Evolutionary conservation across 2,888 invertebrate species (phyloP).

Genomic region (Hylaea fasciaria): DNA sequence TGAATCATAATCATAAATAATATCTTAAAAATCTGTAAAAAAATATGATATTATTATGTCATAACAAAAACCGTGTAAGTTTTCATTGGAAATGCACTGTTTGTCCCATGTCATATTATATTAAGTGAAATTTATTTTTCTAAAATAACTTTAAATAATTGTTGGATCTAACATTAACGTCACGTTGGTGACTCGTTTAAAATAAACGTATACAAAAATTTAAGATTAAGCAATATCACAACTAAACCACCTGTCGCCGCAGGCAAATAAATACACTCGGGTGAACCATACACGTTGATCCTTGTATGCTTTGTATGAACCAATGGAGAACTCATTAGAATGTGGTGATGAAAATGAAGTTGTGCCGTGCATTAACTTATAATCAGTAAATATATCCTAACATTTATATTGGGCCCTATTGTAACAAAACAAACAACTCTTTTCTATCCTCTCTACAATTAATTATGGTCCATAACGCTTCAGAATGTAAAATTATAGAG

Average conservation of each 20-base stretch:
- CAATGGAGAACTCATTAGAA: neutral
- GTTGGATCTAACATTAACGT: slow-evolving; percentile 77
- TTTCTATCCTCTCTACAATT: slow-evolving; percentile 4
- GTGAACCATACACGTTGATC: slow-evolving; percentile 27
- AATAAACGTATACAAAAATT: slow-evolving; percentile 82
- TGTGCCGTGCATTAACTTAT: slow-evolving; percentile 23
- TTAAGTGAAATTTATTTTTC: slow-evolving; percentile 56
- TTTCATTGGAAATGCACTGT: slow-evolving; percentile 57
- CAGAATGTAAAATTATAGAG: slow-evolving; percentile 7
- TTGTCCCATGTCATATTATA: slow-evolving; percentile 56
- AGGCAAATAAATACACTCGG: slow-evolving; percentile 71
- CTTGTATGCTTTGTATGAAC: slow-evolving; percentile 2
- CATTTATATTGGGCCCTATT: slow-evolving; percentile 15
- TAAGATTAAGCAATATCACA: slow-evolving; percentile 83
- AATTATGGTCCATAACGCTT: slow-evolving; percentile 18
- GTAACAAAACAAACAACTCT: slow-evolving; percentile 13
- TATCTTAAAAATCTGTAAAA: slow-evolving; percentile 59
- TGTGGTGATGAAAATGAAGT: slow-evolving; percentile 24
- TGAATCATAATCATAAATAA: slow-evolving; percentile 68
- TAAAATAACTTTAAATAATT: slow-evolving; percentile 55
- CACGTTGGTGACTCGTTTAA: slow-evolving; percentile 73
- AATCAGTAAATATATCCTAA: slow-evolving; percentile 10
- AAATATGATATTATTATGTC: slow-evolving; percentile 49
- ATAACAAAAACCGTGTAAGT: slow-evolving; percentile 51
- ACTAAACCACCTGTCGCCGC: slow-evolving; percentile 72